These are phyloP conservation scores for Lasioglossum lativentre DNA, from an alignment of 2,888 invertebrate genomes.

Conservation along the genomic window DNA sequence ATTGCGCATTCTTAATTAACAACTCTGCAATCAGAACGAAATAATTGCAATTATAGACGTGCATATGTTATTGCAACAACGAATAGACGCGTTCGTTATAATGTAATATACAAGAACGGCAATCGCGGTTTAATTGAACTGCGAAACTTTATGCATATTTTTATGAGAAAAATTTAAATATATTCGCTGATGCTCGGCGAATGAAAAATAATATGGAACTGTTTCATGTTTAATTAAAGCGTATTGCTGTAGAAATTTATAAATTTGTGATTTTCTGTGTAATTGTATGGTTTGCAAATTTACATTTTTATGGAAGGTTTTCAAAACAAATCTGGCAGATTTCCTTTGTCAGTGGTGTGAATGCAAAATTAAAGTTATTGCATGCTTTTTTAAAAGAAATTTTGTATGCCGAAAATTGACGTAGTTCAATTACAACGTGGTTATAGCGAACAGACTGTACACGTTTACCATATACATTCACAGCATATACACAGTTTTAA, in stretches of 20 bases:
- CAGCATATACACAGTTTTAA: not conserved
- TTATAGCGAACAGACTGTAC: not conserved
- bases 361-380: not conserved
- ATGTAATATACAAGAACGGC: not conserved
- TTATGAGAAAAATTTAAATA: not conserved
- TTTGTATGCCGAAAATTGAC: not conserved
- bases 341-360: not conserved
- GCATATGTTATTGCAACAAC: not conserved
- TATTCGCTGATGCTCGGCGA: not conserved
- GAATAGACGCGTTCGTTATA: not conserved
- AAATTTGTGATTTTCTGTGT: not conserved
- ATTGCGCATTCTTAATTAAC: constrained; percentile 84
- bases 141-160: not conserved
- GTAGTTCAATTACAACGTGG: too few relatives aligned
- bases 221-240: not conserved
- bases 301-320: not conserved
- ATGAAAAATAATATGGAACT: not conserved
- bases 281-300: not conserved
- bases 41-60: not conserved
- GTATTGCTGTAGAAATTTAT: not conserved
- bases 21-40: constrained; percentile 76
- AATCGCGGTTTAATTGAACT: not conserved
- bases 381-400: not conserved
- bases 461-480: not conserved
- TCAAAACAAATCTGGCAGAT: not conserved